A percentile compares a stretch with the other conserved stretches of the same genome.
These are phyloP conservation scores for Colostygia pectinataria DNA, from an alignment of 2,888 invertebrate genomes.

Conservation along the genomic window DNA sequence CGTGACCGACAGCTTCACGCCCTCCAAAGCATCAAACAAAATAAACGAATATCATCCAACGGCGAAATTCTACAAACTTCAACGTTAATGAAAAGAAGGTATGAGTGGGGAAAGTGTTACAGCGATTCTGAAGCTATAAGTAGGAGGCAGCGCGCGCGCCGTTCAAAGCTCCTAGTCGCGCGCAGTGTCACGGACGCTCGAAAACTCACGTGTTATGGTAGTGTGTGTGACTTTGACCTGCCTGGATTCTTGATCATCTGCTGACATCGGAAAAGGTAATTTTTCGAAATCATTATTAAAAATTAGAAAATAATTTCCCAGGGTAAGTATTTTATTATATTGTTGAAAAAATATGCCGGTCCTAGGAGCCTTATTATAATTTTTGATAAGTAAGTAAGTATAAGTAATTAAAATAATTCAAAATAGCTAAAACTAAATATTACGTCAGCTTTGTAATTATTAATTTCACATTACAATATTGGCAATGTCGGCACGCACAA, in stretches of 20 bases:
- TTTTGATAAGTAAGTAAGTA: too few species aligned
- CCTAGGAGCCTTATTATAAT: too few species aligned
- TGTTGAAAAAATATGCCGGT: too few species aligned
- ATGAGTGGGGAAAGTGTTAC: conserved; percentile 76
- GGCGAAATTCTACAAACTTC: conserved; percentile 47
- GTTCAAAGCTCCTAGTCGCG: conserved; percentile 58
- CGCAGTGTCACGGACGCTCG: conserved; percentile 53
- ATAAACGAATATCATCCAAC: background rate
- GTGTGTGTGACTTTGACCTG: conserved; percentile 41
- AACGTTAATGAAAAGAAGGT: conserved; percentile 51
- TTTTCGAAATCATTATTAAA: background rate
- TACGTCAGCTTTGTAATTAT: too few species aligned
- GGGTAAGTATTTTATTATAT: too few species aligned
- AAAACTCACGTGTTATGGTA: conserved; percentile 27
- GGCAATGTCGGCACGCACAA: background rate
- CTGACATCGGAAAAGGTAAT: conserved; percentile 32
- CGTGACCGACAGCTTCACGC: too few species aligned
- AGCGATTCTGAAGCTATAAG: conserved; percentile 71
- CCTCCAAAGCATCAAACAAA: too few species aligned
- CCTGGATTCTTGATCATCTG: conserved; percentile 23
- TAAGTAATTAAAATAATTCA: too few species aligned
- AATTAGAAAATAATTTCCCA: too few species aligned
- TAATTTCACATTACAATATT: background rate
- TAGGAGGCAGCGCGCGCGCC: conserved; percentile 60
- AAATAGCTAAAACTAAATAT: too few species aligned